Conservation (phyloP, 2,113 vertebrate genomes). For the Rhodinocichla rosea region DNA sequence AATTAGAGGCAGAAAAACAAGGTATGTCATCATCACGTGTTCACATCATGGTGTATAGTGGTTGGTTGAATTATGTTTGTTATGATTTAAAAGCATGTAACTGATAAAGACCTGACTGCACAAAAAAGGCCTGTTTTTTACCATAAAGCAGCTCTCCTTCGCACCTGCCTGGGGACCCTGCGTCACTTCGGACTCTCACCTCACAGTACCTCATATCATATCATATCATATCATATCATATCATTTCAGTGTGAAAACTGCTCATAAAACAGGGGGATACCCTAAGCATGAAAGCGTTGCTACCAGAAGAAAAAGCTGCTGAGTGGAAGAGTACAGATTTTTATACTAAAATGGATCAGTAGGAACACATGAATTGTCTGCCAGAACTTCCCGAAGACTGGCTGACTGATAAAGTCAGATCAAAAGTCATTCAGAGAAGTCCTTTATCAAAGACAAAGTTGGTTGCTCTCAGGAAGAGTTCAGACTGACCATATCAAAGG, state of each 20-base stretch:
- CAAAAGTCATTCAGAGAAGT: neutral
- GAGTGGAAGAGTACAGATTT: neutral
- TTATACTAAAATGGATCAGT: neutral
- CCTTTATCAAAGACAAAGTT: neutral
- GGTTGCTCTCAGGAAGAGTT: neutral
- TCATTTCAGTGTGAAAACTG: neutral
- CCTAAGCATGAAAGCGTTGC: neutral
- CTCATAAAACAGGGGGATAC: neutral
- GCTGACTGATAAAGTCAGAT: neutral
- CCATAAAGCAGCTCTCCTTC: neutral
- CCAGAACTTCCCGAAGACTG: neutral
- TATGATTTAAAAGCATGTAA: neutral
- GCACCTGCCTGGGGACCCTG: neutral
- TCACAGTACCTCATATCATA: neutral
- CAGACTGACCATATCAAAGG: neutral
- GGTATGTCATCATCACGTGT: accelerated
- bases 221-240: neutral
- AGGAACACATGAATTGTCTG: neutral
- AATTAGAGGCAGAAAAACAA: neutral
- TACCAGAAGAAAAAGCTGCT: neutral
- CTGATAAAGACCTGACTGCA: neutral
- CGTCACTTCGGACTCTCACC: accelerated
- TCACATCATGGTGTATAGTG: accelerated
- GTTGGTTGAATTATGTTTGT: neutral
- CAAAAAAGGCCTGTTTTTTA: neutral